A percentile compares a stretch with the other conserved stretches of the same genome.
Evolutionary conservation across 2,797 vertebrate species (phyloP).

Genomic region (Semaprochilodus insignis): DNA sequence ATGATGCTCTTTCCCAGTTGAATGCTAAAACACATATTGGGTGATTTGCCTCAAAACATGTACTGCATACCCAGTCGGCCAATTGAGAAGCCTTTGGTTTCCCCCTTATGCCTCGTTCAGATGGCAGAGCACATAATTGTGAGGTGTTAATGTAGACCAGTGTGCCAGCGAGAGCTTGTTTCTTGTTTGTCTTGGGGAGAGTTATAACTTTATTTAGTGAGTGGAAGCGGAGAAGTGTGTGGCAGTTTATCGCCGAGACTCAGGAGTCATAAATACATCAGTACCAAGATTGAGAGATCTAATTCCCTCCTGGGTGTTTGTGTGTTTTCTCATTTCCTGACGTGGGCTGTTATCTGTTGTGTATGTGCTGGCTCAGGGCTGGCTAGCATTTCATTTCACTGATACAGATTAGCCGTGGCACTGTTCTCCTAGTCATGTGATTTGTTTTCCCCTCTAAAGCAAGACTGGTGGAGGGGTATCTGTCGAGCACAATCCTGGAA

Average conservation of each 20-base stretch:
- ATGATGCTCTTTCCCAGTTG: background rate
- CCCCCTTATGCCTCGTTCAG: conserved; percentile 10
- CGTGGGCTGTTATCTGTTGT: conserved; percentile 25
- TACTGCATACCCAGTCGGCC: conserved; percentile 11
- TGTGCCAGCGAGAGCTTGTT: conserved; percentile 25
- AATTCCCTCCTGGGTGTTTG: conserved; percentile 44
- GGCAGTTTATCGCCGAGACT: conserved; percentile 30
- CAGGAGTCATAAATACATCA: conserved; percentile 56
- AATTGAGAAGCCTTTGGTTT: conserved; percentile 5
- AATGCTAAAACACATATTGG: conserved; percentile 7
- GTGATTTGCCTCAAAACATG: conserved; percentile 30
- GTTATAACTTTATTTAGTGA: conserved; percentile 55
- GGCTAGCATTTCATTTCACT: conserved; percentile 72
- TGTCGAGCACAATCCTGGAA: conserved; percentile 27
- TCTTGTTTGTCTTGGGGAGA: conserved; percentile 41
- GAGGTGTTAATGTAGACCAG: conserved; percentile 28
- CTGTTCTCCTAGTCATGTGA: conserved; percentile 68
- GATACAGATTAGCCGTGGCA: conserved; percentile 78
- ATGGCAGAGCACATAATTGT: conserved; percentile 34
- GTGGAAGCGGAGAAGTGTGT: conserved; percentile 5
- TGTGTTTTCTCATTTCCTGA: conserved; percentile 50
- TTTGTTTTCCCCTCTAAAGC: conserved; percentile 31
- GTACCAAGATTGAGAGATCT: conserved; percentile 50
- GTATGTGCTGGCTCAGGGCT: conserved; percentile 25
- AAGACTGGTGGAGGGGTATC: conserved; percentile 11